phyloP scores from a whole-genome alignment of 2,113 vertebrate species.

The Caranx ignobilis region DNA sequence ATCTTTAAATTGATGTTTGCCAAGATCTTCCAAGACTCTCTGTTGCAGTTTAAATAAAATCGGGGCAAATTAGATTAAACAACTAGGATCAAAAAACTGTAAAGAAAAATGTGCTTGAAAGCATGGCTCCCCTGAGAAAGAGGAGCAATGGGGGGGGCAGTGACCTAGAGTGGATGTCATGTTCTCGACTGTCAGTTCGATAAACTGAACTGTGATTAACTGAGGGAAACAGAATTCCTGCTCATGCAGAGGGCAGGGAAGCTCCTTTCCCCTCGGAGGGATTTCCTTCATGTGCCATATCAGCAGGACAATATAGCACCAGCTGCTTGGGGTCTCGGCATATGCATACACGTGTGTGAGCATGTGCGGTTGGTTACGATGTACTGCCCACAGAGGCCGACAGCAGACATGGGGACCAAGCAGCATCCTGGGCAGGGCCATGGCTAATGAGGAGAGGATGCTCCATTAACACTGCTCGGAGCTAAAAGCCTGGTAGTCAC shows the following conservation, averaged over 20 bases:
- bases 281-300: slow-evolving; percentile 39
- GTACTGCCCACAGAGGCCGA: slow-evolving; percentile 23
- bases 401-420: slow-evolving; percentile 24
- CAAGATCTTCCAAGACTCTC: slow-evolving; percentile 31
- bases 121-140: not conserved
- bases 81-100: slow-evolving; percentile 10
- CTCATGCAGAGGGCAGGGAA: slow-evolving; percentile 18
- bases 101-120: slow-evolving; percentile 26
- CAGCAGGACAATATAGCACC: slow-evolving; percentile 32
- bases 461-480: slow-evolving; percentile 56
- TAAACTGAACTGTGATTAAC: slow-evolving; percentile 59
- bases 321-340: slow-evolving; percentile 40
- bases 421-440: slow-evolving; percentile 50
- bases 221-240: slow-evolving; percentile 35
- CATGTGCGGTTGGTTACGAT: slow-evolving; percentile 57
- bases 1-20: slow-evolving; percentile 44
- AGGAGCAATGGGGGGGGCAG: not conserved
- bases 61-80: slow-evolving; percentile 34
- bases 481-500: slow-evolving; percentile 60
- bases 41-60: slow-evolving; percentile 34
- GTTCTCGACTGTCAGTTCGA: slow-evolving; percentile 46
- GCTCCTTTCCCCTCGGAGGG: slow-evolving; percentile 20
- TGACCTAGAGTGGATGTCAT: slow-evolving; percentile 33
- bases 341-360: slow-evolving; percentile 41
- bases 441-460: slow-evolving; percentile 69